Conservation (phyloP, 2,113 vertebrate genomes). For the Labrus mixtus region DNA sequence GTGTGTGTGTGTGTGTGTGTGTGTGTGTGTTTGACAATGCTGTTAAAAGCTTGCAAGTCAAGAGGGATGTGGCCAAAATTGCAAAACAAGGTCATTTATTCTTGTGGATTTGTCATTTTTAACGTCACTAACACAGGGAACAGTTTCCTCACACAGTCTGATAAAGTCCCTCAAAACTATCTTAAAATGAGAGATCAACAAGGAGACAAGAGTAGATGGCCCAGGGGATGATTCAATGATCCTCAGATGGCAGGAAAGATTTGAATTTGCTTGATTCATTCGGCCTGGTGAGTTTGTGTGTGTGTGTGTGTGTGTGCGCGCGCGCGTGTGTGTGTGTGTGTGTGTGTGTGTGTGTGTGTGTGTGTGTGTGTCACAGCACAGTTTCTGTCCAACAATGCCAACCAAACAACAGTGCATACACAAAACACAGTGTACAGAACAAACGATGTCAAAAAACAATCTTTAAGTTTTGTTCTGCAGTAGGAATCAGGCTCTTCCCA, state of each 20-base stretch:
- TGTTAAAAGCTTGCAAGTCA: slow-evolving; percentile 42
- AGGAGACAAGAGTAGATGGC: background rate
- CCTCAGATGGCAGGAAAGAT: background rate
- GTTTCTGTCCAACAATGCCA: no score
- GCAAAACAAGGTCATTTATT: slow-evolving; percentile 38
- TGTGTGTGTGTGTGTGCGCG: no score
- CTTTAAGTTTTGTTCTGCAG: no score
- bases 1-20: no score
- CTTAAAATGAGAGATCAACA: background rate
- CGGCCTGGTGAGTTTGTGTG: no score
- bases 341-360: no score
- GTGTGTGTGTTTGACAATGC: background rate
- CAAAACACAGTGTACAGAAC: no score
- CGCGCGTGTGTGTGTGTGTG: no score
- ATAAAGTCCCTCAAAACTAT: background rate
- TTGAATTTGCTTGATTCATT: slow-evolving; percentile 22
- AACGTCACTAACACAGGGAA: slow-evolving; percentile 13
- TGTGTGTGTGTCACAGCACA: no score
- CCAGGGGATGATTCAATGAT: background rate
- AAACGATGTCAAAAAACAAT: no score
- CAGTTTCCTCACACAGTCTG: background rate
- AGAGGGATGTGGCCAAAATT: slow-evolving; percentile 35
- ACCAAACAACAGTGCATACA: no score
- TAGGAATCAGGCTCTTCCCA: no score
- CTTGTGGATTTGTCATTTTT: slow-evolving; percentile 16